phyloP scores from a whole-genome alignment of 1,140 invertebrate species.

The Gonatopus flavifemur region DNA sequence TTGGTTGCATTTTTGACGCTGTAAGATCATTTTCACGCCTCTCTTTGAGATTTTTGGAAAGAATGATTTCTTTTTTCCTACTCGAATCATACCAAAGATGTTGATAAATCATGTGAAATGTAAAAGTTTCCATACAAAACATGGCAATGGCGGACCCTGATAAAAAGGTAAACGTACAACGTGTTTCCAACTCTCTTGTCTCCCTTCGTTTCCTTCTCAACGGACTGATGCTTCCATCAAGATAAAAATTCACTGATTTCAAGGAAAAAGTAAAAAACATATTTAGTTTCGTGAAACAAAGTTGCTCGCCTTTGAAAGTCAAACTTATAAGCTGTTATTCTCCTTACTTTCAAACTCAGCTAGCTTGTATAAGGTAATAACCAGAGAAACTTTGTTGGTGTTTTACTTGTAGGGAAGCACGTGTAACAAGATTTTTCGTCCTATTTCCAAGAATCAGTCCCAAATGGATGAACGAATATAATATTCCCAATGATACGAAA shows the following conservation, averaged over 20 bases:
- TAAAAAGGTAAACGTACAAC: conserved; percentile 3
- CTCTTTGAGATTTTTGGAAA: too few species aligned
- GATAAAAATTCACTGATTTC: conserved; percentile 29
- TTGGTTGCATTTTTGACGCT: too few species aligned
- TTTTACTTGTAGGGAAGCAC: too few species aligned
- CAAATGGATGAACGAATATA: too few species aligned
- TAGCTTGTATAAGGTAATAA: conserved; percentile 31
- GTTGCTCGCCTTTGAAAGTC: conserved; percentile 16
- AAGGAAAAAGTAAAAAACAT: conserved; percentile 19
- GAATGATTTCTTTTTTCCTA: too few species aligned
- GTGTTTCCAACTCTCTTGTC: conserved; percentile 9
- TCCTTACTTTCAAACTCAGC: conserved; percentile 27
- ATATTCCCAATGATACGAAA: too few species aligned
- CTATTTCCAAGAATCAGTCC: too few species aligned
- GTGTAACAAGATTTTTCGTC: too few species aligned
- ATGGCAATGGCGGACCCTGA: background rate
- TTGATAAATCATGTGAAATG: too few species aligned
- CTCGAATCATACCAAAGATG: too few species aligned
- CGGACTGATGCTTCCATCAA: conserved; percentile 22
- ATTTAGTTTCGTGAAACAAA: conserved; percentile 20
- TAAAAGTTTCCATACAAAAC: too few species aligned
- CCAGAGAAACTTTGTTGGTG: conserved; percentile 35
- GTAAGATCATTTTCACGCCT: too few species aligned
- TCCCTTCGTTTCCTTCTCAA: conserved; percentile 6
- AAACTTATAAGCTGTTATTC: conserved; percentile 14